Percentiles rank a stretch among this genome's conserved stretches.
Conservation (phyloP, 2,888 invertebrate species). For the Eristalinus sepulchralis region DNA sequence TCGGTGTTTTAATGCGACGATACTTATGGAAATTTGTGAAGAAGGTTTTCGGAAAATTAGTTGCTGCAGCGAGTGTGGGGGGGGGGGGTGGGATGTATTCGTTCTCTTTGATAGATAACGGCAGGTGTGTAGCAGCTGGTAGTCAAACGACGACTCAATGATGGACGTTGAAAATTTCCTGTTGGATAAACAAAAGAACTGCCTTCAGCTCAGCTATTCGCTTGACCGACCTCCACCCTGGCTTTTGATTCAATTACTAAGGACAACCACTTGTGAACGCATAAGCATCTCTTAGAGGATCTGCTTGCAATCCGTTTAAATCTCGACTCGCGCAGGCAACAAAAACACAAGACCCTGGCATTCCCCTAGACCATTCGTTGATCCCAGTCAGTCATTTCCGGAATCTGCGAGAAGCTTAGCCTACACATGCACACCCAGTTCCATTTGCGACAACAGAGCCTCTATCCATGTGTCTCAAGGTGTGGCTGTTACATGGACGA, state of each 20-base stretch:
- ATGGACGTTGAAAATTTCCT: too few species aligned
- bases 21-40: conserved; percentile 14
- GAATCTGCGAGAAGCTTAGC: not conserved
- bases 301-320: too few species aligned
- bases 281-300: not conserved
- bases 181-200: too few species aligned
- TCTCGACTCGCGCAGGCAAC: not conserved
- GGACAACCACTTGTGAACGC: not conserved
- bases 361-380: not conserved
- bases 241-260: not conserved
- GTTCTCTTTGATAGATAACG: not conserved
- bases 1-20: not conserved
- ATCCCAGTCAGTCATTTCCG: conserved; percentile 3
- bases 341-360: not conserved
- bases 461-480: not conserved
- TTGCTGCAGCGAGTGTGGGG: not conserved
- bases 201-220: not conserved
- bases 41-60: not conserved
- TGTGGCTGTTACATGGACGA: conserved; percentile 14
- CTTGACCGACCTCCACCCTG: not conserved
- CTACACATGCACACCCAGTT: not conserved
- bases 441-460: not conserved
- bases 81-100: not conserved
- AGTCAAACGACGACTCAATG: too few species aligned
- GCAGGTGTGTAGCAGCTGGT: not conserved